Evolutionary conservation across 2,797 vertebrate species (phyloP), one percentile per base, ranked within the genome.

Genomic region (Chaenodraco wilsoni): DNA sequence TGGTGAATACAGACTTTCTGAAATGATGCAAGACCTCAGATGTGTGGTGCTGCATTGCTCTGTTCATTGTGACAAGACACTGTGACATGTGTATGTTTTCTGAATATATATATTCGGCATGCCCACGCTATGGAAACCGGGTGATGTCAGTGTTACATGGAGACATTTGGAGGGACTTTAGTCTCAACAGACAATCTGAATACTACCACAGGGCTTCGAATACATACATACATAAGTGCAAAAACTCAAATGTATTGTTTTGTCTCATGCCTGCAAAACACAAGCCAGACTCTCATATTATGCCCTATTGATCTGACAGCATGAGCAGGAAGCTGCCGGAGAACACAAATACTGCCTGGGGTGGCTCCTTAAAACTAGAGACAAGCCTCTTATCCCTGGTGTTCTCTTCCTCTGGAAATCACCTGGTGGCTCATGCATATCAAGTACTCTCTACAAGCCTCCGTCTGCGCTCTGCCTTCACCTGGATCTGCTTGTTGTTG

Each of bases 381-480:
- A 92, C 87, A 86, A 88, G 84, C 73, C 87, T 92, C 89, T 91
- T 87, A 87, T 91, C 88, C 88, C 62, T 51, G 68, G 74, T 87
- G 85, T 88, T 90, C 81, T 85, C 82, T 76, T 89, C 84, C 76
- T 88, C 84, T 87, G 87, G 90, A 93, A 90, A 90, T 92, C 91
- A 92, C 85, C 88, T 88, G 93, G 87, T 83, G 87, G 89, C 84
- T 92, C 86, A 86, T 90, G 89, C 89, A 91, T 91, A 88, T 92
- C 88, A 92, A 93, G 87, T 89, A 74, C 80, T 71, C 57, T 67
- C 81, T 74, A 71, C 52, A 16, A 74, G 54, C 73, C 65, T 72
- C 77, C 21, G 83, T 69, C 66, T 65, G 69, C n/a, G 4, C 63
- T 69, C 57, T 79, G 83, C 77, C 69, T 78, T 71, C 69, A 64